Evolutionary conservation across 2,797 vertebrate genomes (phyloP).

Genomic region (Morelia viridis): DNA sequence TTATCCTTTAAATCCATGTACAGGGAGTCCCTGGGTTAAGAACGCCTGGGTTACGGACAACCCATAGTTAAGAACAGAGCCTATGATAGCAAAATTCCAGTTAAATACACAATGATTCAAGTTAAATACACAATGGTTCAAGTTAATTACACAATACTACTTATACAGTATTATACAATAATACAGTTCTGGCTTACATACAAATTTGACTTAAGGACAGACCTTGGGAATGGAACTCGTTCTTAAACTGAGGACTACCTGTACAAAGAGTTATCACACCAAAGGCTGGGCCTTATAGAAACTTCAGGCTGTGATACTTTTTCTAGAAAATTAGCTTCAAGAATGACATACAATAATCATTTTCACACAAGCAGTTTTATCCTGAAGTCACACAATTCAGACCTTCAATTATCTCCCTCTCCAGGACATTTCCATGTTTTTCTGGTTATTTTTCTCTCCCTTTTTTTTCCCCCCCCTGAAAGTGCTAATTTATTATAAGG

Average conservation of each 20-base stretch:
- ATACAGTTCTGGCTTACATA: too few species aligned
- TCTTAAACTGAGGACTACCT: too few species aligned
- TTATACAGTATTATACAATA: too few species aligned
- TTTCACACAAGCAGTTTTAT: not conserved
- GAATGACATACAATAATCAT: not conserved
- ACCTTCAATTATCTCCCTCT: not conserved
- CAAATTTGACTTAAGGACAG: too few species aligned
- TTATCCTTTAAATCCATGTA: not conserved
- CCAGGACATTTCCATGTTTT: not conserved
- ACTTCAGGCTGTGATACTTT: not conserved
- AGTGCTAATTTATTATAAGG: not conserved
- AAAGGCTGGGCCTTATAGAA: not conserved
- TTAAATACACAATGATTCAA: too few species aligned
- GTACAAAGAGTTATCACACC: not conserved
- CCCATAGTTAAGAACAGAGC: too few species aligned
- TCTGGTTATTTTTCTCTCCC: not conserved
- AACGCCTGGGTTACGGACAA: too few species aligned
- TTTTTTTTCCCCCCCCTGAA: not conserved
- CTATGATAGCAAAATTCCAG: too few species aligned
- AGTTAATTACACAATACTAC: too few species aligned
- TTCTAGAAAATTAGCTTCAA: not conserved
- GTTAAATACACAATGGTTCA: too few species aligned
- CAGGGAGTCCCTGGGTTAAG: too few species aligned
- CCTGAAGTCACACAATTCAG: not conserved
- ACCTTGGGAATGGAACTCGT: too few species aligned